phyloP scores from a whole-genome alignment of 1,140 invertebrate species.

The Triops cancriformis region DNA sequence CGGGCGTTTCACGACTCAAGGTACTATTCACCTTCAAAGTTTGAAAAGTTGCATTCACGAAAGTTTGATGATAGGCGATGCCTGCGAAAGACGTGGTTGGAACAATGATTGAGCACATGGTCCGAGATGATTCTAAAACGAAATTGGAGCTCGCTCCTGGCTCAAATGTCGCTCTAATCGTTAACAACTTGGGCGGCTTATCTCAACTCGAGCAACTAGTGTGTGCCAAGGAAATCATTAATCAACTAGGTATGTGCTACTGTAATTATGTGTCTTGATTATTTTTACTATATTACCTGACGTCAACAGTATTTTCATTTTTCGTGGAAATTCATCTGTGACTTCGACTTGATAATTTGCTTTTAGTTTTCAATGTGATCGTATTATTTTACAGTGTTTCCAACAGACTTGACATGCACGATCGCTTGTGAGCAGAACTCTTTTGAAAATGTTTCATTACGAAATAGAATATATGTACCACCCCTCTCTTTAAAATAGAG shows the following conservation, averaged over 20 bases:
- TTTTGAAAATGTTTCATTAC: too few species aligned
- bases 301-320: neutral
- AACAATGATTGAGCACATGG: slow-evolving; percentile 45
- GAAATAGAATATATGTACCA: neutral
- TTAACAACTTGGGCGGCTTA: slow-evolving; percentile 72
- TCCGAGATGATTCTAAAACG: slow-evolving; percentile 35
- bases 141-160: slow-evolving; percentile 45
- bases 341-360: neutral
- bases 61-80: slow-evolving; percentile 36
- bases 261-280: slow-evolving; percentile 17
- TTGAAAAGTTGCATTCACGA: neutral
- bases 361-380: too few species aligned
- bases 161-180: slow-evolving; percentile 53
- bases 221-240: slow-evolving; percentile 56
- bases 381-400: too few species aligned
- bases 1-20: slow-evolving; percentile 61
- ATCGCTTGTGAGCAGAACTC: neutral
- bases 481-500: slow-evolving; percentile 37
- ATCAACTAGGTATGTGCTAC: slow-evolving; percentile 47
- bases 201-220: slow-evolving; percentile 70
- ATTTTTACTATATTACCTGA: slow-evolving; percentile 27
- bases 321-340: neutral
- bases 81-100: slow-evolving; percentile 41
- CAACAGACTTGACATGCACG: too few species aligned
- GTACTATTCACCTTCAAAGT: slow-evolving; percentile 37